These are phyloP conservation scores for Tinamus major DNA, from an alignment of 2,797 vertebrate species.

Conservation along the genomic window DNA sequence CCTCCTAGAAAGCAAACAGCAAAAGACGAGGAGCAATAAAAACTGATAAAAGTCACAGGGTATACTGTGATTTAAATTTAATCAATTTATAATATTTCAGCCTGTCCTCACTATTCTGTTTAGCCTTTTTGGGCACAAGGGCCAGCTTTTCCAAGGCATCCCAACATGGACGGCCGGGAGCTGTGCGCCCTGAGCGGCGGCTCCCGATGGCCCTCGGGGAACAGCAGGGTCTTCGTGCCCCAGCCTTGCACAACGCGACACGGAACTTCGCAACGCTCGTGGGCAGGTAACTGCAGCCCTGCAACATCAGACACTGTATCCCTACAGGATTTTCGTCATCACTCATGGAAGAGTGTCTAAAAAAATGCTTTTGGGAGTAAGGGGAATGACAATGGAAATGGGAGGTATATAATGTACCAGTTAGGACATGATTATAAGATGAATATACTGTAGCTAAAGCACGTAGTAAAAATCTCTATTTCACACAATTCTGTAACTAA, in stretches of 20 bases:
- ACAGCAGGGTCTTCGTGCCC: not conserved
- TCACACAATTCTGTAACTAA: constrained; percentile 46
- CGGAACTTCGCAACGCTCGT: not conserved
- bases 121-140: not conserved
- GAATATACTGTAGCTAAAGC: constrained; percentile 34
- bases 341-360: not conserved
- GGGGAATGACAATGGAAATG: not conserved
- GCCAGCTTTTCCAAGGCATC: not conserved
- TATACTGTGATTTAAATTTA: not conserved
- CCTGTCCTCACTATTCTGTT: not conserved
- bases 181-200: not conserved
- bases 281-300: not conserved
- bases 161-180: not conserved
- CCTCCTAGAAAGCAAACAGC: not conserved
- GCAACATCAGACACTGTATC: not conserved
- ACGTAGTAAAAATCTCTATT: constrained; percentile 31
- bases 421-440: constrained; percentile 11
- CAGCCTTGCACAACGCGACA: accelerated
- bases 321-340: not conserved
- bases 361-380: not conserved
- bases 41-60: not conserved
- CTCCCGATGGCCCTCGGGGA: not conserved
- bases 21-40: not conserved
- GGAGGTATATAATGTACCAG: not conserved
- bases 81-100: not conserved